Evolutionary conservation across 2,888 invertebrate species (phyloP), one percentile per base, ranked within the genome.

Genomic region (Syritta pipiens): DNA sequence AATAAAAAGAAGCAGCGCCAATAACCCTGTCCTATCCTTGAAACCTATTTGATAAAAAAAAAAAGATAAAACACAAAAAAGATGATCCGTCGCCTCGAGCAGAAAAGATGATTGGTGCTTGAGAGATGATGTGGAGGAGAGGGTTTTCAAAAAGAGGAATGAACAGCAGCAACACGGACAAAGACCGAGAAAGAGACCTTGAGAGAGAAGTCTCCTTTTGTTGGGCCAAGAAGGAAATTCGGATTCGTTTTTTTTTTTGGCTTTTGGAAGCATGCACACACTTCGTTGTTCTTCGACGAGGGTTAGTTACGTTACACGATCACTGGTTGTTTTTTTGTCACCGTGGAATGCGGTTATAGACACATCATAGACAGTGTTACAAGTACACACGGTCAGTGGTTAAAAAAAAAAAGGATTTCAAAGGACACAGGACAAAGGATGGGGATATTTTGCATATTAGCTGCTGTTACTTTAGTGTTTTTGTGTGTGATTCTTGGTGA

Each of bases 391-490:
- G 49, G 72, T 77, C 65, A 72, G 72, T 77, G 57, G 26, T 51
- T 40, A 57, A 20, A 42, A 9, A n/a, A 9, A 22, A n/a, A 37
- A 17, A 6, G 32, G 32, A 32, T 35, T n/a, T 26, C 28, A 24
- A 28, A 26, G 62, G 20, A 3, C 12, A 24, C 1, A 9, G 32
- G 10, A 35, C 28, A 26, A 28, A 46, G 44, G 17, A 2, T 12
- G 30, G 44, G 32, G 10, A 22, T 20, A 32, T 2, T 69, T 68
- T 62, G 71, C 71, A 72, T 46, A 79, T 79, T 67, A 79, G 79
- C 79, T 74, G 79, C 74, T 79, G 77, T 79, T 79, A 79, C 60
- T 76, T 55, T 62, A 51, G 60, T 77, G 65, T 59, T 49, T 32
- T 20, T 59, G 14, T 69, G 59, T 53, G 35, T 60, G 60, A 46